Evolutionary conservation across 2,888 invertebrate genomes (phyloP).

Genomic region (Siphlonurus alternatus): DNA sequence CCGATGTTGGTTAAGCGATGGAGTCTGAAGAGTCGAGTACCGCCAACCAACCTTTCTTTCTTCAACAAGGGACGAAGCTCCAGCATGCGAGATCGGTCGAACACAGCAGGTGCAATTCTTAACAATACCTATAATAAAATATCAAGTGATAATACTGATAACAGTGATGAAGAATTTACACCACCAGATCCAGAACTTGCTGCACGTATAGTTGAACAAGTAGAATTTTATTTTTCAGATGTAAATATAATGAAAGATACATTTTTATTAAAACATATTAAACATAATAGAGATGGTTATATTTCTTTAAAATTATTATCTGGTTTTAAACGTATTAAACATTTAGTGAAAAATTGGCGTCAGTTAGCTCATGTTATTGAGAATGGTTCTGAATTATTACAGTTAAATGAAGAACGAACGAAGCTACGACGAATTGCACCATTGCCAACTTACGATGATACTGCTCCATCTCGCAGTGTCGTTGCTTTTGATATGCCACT

Average conservation of each 20-base stretch:
- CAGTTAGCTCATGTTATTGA: not conserved
- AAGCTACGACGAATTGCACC: not conserved
- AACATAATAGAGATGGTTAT: not conserved
- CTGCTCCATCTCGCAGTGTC: not conserved
- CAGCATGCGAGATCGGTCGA: no score
- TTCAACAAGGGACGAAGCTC: no score
- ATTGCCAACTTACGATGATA: not conserved
- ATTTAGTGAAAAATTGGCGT: not conserved
- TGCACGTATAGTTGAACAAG: not conserved
- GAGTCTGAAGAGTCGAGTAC: no score
- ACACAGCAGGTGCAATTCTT: no score
- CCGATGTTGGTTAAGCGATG: no score
- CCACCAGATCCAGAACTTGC: not conserved
- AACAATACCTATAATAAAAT: no score
- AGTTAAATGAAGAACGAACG: not conserved
- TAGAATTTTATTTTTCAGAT: not conserved
- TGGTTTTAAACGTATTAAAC: not conserved
- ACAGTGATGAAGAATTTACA: no score
- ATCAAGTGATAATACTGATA: no score
- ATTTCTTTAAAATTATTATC: not conserved
- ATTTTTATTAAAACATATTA: not conserved
- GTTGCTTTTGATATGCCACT: not conserved
- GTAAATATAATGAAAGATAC: not conserved
- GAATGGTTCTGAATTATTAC: not conserved
- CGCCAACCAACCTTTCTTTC: no score